A percentile compares a stretch with the other conserved stretches of the same genome.
Conservation (phyloP, 23 tunicate genomes). For the Ciona savignyi region DNA sequence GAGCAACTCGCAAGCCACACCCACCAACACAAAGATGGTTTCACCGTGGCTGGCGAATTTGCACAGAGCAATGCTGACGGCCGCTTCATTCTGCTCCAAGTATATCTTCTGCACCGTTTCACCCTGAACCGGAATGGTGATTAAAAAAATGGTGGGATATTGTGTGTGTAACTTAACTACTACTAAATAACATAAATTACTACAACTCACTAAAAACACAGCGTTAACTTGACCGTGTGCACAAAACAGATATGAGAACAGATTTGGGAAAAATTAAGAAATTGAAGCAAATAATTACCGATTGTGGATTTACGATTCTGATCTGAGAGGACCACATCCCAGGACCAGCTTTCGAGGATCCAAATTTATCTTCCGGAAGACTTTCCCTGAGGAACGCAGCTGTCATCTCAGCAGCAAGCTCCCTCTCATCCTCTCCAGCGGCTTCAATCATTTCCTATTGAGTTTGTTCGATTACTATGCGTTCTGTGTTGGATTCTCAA, state of each 20-base stretch:
- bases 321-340: conserved; percentile 98
- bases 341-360: conserved; percentile 93
- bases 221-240: too few relatives aligned
- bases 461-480: too few relatives aligned
- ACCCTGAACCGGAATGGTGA: conserved; percentile 54
- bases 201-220: too few relatives aligned
- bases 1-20: conserved; percentile 62
- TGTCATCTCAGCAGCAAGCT: conserved; percentile 90
- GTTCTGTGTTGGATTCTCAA: too few relatives aligned
- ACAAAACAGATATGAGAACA: too few relatives aligned
- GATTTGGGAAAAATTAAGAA: too few relatives aligned
- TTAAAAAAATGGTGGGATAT: too few relatives aligned
- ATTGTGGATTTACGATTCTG: conserved; percentile 58
- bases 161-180: too few relatives aligned
- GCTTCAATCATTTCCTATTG: conserved; percentile 98
- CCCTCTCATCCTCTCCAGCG: conserved; percentile 92
- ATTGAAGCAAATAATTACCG: too few relatives aligned
- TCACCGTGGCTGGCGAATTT: conserved; percentile 62
- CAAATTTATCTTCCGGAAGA: conserved; percentile 88
- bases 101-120: conserved; percentile 43
- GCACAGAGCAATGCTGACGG: conserved; percentile 64
- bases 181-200: too few relatives aligned
- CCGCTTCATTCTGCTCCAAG: conserved; percentile 84
- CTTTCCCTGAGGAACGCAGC: conserved; percentile 78
- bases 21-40: conserved; percentile 66